Evolutionary conservation across 2,888 invertebrate genomes (phyloP).

Genomic region (Pachliopta kotzebuea): DNA sequence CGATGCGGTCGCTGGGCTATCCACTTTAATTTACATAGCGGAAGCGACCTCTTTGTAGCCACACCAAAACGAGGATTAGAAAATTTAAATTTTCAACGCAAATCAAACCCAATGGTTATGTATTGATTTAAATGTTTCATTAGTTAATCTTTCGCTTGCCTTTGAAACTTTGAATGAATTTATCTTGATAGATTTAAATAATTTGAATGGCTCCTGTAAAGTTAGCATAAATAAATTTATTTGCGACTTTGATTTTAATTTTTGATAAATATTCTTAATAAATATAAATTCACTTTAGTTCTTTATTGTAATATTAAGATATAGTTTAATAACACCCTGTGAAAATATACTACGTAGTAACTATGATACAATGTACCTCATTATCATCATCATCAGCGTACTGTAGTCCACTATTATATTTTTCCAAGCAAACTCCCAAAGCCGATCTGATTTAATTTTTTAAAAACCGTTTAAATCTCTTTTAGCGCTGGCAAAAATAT

Average conservation of each 20-base stretch:
- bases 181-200: conserved; percentile 64
- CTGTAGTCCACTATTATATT: too few species aligned
- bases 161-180: conserved; percentile 69
- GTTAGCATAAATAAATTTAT: conserved; percentile 45
- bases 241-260: background rate
- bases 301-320: background rate
- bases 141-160: conserved; percentile 31
- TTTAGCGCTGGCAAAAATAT: too few species aligned
- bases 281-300: background rate
- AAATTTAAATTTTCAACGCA: conserved; percentile 69
- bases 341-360: background rate
- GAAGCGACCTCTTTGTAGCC: conserved; percentile 63
- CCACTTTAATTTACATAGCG: conserved; percentile 70
- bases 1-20: conserved; percentile 45
- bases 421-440: too few species aligned
- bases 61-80: conserved; percentile 59
- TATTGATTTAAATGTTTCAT: conserved; percentile 67
- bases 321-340: background rate
- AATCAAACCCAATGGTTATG: conserved; percentile 64
- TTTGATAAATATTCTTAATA: background rate
- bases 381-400: too few species aligned
- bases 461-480: too few species aligned
- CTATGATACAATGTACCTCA: background rate
- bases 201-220: conserved; percentile 73
- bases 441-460: too few species aligned